Percentiles rank a stretch among this genome's conserved stretches.
Evolutionary conservation across 2,888 invertebrate genomes (phyloP).

Genomic region (Pristionchus mayeri): DNA sequence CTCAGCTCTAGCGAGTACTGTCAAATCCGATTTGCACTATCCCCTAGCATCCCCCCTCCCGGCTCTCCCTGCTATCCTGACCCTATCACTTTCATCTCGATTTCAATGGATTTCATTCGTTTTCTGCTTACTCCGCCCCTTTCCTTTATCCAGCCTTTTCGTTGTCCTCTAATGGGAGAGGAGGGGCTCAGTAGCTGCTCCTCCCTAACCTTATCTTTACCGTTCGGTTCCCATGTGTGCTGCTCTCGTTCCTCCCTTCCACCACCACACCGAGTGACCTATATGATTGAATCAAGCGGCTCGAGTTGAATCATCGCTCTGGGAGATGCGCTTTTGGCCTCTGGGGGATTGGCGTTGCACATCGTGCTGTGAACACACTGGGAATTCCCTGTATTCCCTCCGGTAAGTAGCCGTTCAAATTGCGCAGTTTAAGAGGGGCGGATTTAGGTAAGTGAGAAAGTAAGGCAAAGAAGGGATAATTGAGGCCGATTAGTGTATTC

Average conservation of each 20-base stretch:
- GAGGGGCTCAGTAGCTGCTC: not conserved
- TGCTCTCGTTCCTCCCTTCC: not conserved
- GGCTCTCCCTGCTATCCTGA: not conserved
- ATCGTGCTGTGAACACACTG: not conserved
- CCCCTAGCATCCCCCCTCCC: not conserved
- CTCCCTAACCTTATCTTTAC: not conserved
- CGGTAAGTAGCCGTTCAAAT: conserved; percentile 41
- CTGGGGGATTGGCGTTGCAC: not conserved
- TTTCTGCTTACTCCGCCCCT: not conserved
- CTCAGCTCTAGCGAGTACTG: not conserved
- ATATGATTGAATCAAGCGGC: conserved; percentile 33
- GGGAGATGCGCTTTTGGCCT: not conserved
- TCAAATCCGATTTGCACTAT: conserved; percentile 30
- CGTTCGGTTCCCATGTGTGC: not conserved
- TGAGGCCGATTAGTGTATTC: conserved; percentile 32
- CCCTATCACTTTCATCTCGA: conserved; percentile 20
- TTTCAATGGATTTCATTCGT: conserved; percentile 24
- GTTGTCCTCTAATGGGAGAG: not conserved
- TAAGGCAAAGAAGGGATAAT: conserved; percentile 38
- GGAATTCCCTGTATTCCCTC: not conserved
- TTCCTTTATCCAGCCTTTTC: not conserved
- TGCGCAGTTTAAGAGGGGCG: not conserved
- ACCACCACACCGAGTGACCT: conserved; percentile 18
- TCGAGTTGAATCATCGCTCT: not conserved
- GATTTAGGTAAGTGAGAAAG: conserved; percentile 37